Evolutionary conservation across 2,888 invertebrate genomes (phyloP).

Genomic region (Campaea margaritaria): DNA sequence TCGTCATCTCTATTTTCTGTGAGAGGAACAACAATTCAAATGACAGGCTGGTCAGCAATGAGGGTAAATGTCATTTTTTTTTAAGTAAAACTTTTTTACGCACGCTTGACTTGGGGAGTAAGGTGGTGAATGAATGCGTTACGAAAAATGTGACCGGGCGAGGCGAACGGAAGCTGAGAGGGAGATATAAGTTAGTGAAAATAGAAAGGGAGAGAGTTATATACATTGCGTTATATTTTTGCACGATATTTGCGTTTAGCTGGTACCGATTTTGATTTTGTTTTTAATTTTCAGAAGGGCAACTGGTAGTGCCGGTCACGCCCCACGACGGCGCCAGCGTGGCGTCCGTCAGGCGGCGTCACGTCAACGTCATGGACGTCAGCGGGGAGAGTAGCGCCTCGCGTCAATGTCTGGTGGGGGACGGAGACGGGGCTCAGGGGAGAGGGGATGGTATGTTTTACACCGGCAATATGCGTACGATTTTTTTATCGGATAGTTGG

Average conservation of each 20-base stretch:
- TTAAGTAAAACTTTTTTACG: too few relatives aligned
- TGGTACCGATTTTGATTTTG: background rate
- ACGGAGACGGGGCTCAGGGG: constrained; percentile 38
- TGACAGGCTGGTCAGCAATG: constrained; percentile 39
- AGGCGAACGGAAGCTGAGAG: too few relatives aligned
- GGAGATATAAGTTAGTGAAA: too few relatives aligned
- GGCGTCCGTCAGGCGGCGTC: constrained; percentile 39
- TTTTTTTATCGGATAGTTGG: too few relatives aligned
- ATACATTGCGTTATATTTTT: too few relatives aligned
- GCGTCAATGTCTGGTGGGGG: constrained; percentile 46
- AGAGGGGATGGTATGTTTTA: background rate
- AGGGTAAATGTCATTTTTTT: constrained; percentile 47
- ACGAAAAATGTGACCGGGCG: too few relatives aligned
- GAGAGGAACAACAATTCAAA: constrained; percentile 42
- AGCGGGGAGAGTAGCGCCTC: constrained; percentile 60
- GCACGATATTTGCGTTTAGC: too few relatives aligned
- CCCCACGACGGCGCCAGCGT: constrained; percentile 43
- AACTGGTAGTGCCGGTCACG: constrained; percentile 41
- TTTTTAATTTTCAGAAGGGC: constrained; percentile 48
- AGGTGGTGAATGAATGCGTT: too few relatives aligned
- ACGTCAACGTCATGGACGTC: constrained; percentile 46
- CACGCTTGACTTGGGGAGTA: too few relatives aligned
- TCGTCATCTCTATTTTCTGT: constrained; percentile 59
- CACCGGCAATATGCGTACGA: too few relatives aligned
- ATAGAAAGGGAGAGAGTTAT: too few relatives aligned